These are phyloP conservation scores for Oryctolagus cuniculus DNA, from an alignment of 2,113 vertebrate species.

Conservation along the genomic window DNA sequence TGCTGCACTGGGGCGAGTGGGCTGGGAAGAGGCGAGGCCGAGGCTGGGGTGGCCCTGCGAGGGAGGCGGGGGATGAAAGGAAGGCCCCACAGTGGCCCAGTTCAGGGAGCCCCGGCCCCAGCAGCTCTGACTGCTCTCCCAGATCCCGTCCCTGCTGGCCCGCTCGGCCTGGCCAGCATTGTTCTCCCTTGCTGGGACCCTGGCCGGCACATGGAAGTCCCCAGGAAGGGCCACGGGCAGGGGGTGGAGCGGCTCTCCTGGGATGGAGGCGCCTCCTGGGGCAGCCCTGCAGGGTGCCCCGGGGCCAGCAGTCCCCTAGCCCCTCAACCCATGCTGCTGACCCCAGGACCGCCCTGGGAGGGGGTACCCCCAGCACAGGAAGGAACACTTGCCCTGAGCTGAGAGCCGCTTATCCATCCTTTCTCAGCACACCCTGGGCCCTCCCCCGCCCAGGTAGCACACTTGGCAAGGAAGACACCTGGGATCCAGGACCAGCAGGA, in stretches of 20 bases:
- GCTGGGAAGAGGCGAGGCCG: neutral
- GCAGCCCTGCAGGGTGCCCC: neutral
- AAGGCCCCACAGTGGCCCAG: constrained; percentile 77
- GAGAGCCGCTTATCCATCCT: neutral
- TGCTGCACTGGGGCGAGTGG: constrained; percentile 62
- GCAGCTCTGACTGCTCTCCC: constrained; percentile 58
- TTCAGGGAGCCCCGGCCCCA: constrained; percentile 52
- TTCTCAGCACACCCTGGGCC: no score
- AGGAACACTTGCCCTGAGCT: neutral
- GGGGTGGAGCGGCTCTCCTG: neutral
- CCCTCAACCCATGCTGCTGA: neutral
- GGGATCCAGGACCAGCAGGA: neutral
- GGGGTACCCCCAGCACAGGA: neutral
- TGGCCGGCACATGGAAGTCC: constrained; percentile 15
- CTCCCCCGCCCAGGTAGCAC: fast-evolving
- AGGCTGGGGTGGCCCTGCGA: neutral
- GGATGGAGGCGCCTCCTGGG: neutral
- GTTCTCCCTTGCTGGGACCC: constrained; percentile 54
- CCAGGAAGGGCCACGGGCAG: neutral
- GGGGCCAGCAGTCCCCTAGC: neutral
- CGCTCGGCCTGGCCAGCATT: neutral
- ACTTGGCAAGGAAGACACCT: no score
- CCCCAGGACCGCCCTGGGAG: neutral
- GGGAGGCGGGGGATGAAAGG: constrained; percentile 68
- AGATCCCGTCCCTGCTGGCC: constrained; percentile 41